Percentiles rank a stretch among this genome's conserved stretches.
Conservation (phyloP, 2,797 vertebrate genomes). For the Staurois parvus region DNA sequence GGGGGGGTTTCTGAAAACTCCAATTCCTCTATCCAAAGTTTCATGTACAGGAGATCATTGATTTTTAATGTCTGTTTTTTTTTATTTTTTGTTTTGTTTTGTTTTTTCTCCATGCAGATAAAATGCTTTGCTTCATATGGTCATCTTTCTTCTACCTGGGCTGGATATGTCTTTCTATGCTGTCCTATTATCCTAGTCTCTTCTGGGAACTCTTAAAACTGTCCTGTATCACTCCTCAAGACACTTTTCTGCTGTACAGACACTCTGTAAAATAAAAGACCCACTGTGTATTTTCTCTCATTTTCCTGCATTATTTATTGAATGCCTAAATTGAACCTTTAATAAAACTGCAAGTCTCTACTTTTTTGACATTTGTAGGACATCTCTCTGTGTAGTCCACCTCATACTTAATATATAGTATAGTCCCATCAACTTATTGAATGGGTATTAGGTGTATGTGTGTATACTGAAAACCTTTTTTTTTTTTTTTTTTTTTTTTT, state of each 20-base stretch:
- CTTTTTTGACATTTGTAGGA: slow-evolving; percentile 59
- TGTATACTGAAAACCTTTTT: too few relatives aligned
- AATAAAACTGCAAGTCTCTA: slow-evolving; percentile 54
- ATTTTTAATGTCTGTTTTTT: not conserved
- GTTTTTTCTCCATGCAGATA: slow-evolving; percentile 88
- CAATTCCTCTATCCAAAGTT: slow-evolving; percentile 62
- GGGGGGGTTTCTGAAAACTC: not conserved
- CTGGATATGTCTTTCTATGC: slow-evolving; percentile 84
- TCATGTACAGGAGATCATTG: not conserved
- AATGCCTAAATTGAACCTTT: slow-evolving; percentile 33
- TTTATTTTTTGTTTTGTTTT: slow-evolving; percentile 42
- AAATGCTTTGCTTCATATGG: slow-evolving; percentile 79
- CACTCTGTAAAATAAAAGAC: slow-evolving; percentile 94
- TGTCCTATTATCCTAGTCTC: slow-evolving; percentile 78
- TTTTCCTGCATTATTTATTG: slow-evolving; percentile 61
- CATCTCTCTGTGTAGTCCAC: slow-evolving; percentile 57
- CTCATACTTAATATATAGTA: not conserved
- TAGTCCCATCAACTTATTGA: not conserved
- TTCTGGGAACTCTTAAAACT: slow-evolving; percentile 73
- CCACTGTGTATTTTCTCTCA: slow-evolving; percentile 70
- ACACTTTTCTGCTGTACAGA: slow-evolving; percentile 73
- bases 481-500: too few relatives aligned
- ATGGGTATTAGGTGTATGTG: too few relatives aligned
- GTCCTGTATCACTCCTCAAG: slow-evolving; percentile 71
- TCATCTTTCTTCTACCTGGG: slow-evolving; percentile 84